These are phyloP conservation scores for Drosophila kambysellisi DNA, from an alignment of 2,888 invertebrate species.

Conservation along the genomic window DNA sequence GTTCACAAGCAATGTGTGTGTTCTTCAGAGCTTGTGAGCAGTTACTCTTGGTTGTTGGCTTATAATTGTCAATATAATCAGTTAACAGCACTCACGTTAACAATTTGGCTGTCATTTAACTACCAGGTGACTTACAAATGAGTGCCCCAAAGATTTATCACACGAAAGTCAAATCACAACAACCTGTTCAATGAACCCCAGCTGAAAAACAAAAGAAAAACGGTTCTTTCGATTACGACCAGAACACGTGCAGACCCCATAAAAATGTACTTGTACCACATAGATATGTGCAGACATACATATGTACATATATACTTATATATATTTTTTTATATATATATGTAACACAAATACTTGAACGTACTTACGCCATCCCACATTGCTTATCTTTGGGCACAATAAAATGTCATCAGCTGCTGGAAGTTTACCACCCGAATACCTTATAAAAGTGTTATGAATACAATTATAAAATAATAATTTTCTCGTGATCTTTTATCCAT, in stretches of 20 bases:
- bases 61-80: neutral
- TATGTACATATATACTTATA: neutral
- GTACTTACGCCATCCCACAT: constrained; percentile 16
- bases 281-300: constrained; percentile 1
- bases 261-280: constrained; percentile 49
- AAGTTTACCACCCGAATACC: constrained; percentile 19
- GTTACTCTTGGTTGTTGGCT: neutral
- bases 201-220: constrained; percentile 7
- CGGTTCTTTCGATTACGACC: constrained; percentile 53
- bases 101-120: constrained; percentile 4
- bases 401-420: constrained; percentile 20
- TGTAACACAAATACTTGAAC: constrained; percentile 6
- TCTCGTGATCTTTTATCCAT: neutral
- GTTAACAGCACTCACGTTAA: neutral
- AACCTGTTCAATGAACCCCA: constrained; percentile 67
- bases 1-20: neutral
- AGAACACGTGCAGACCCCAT: constrained; percentile 59
- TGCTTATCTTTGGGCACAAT: constrained; percentile 43
- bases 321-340: constrained; percentile 5
- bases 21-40: neutral
- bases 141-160: constrained; percentile 25
- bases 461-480: constrained; percentile 1
- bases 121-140: constrained; percentile 4
- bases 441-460: neutral
- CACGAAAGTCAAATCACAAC: constrained; percentile 20